These are phyloP conservation scores for Hystrix brachyura DNA, from an alignment of 2,113 vertebrate genomes.

Conservation along the genomic window DNA sequence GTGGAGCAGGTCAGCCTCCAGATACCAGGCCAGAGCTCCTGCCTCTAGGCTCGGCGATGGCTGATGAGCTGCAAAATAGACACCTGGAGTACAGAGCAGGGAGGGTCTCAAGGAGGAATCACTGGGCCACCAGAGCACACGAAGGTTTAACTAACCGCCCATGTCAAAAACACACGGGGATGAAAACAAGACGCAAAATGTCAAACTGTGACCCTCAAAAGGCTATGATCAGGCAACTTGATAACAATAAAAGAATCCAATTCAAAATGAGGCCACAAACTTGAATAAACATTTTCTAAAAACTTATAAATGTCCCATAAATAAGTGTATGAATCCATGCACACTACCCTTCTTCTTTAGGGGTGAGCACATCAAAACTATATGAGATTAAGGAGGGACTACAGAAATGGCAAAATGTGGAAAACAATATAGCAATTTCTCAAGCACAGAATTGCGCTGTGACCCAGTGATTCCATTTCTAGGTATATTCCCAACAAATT, in stretches of 20 bases:
- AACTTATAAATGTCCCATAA: neutral
- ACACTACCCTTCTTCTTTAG: neutral
- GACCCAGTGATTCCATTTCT: neutral
- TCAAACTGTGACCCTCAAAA: neutral
- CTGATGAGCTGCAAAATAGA: neutral
- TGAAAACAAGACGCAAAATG: neutral
- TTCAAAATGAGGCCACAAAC: neutral
- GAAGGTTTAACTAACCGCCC: neutral
- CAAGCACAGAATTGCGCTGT: neutral
- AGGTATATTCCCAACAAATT: neutral
- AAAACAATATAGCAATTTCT: neutral
- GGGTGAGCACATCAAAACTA: constrained; percentile 12
- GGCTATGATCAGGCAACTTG: neutral
- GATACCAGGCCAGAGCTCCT: neutral
- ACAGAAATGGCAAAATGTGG: neutral
- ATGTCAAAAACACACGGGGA: constrained; percentile 6
- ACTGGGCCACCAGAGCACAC: neutral
- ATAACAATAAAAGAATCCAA: neutral
- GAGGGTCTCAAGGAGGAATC: neutral
- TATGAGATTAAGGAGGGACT: neutral
- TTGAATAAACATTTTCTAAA: constrained; percentile 32
- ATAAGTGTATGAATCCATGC: neutral
- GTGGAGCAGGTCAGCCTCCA: neutral
- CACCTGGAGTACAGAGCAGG: neutral
- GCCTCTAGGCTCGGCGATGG: neutral